Percentiles rank a stretch among this genome's conserved stretches.
These are phyloP conservation scores for Neoitamus cyanurus DNA, from an alignment of 2,888 invertebrate genomes.

Conservation along the genomic window DNA sequence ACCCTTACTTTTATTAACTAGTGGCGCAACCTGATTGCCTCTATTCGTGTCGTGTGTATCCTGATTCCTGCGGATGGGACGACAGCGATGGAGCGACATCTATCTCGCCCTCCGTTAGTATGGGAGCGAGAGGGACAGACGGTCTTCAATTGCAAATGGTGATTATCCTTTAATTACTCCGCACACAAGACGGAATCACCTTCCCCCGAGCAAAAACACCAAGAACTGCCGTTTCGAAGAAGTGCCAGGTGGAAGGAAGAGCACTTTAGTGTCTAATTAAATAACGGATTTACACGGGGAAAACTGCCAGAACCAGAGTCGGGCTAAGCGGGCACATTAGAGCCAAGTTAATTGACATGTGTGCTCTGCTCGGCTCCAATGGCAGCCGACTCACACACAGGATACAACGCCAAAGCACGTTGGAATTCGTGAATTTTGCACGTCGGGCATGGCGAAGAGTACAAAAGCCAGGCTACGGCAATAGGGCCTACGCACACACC, in stretches of 20 bases:
- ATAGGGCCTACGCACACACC: neutral
- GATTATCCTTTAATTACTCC: slow-evolving; percentile 44
- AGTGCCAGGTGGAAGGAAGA: slow-evolving; percentile 14
- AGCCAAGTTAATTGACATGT: slow-evolving; percentile 16
- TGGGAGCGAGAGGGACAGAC: neutral
- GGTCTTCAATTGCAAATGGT: neutral
- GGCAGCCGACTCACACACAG: neutral
- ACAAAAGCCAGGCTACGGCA: neutral
- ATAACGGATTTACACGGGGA: slow-evolving; percentile 7
- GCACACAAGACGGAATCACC: neutral
- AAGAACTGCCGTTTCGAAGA: neutral
- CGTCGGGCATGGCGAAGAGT: neutral
- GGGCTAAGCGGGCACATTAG: slow-evolving; percentile 12
- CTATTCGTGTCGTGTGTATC: neutral
- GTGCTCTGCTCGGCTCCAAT: neutral
- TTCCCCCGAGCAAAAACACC: neutral
- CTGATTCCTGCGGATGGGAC: neutral
- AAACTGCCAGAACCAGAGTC: neutral
- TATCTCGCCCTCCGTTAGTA: neutral
- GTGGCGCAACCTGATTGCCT: neutral
- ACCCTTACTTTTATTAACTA: slow-evolving; percentile 13
- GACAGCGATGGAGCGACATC: neutral
- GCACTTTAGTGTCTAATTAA: slow-evolving; percentile 20
- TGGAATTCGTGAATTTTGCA: slow-evolving; percentile 9
- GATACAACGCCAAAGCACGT: neutral